phyloP scores from a whole-genome alignment of 2,888 invertebrate species.

The Carterocephalus palaemon region DNA sequence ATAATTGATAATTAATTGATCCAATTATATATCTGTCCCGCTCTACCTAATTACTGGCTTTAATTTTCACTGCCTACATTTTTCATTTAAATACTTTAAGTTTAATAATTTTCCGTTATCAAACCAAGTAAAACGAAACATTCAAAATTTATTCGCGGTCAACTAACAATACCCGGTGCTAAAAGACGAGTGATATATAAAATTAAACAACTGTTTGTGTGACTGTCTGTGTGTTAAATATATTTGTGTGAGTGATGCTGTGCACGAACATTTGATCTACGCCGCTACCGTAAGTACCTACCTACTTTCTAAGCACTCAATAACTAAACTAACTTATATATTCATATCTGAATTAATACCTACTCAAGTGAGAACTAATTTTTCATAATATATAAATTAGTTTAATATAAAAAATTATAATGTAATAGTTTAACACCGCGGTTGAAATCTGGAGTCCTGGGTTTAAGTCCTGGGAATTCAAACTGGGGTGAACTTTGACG shows the following conservation, averaged over 20 bases:
- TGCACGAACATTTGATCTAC: constrained; percentile 48
- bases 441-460: too few relatives aligned
- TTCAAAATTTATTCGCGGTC: not conserved
- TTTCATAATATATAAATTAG: too few relatives aligned
- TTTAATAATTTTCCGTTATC: not conserved
- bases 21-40: constrained; percentile 62
- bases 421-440: too few relatives aligned
- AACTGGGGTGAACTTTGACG: too few relatives aligned
- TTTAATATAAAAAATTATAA: too few relatives aligned
- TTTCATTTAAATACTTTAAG: constrained; percentile 24
- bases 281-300: constrained; percentile 58
- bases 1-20: constrained; percentile 64
- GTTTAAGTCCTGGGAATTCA: too few relatives aligned
- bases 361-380: too few relatives aligned
- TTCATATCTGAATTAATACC: too few relatives aligned
- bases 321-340: not conserved
- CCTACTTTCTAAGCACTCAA: not conserved
- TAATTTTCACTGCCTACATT: constrained; percentile 49
- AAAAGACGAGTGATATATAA: constrained; percentile 37
- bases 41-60: constrained; percentile 60
- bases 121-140: too few relatives aligned
- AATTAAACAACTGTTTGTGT: constrained; percentile 41
- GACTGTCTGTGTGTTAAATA: constrained; percentile 50
- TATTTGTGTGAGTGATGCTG: constrained; percentile 70
- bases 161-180: constrained; percentile 25